A percentile compares a stretch with the other conserved stretches of the same genome.
Evolutionary conservation across 2,113 vertebrate species (phyloP).

Genomic region (Phaethon lepturus): DNA sequence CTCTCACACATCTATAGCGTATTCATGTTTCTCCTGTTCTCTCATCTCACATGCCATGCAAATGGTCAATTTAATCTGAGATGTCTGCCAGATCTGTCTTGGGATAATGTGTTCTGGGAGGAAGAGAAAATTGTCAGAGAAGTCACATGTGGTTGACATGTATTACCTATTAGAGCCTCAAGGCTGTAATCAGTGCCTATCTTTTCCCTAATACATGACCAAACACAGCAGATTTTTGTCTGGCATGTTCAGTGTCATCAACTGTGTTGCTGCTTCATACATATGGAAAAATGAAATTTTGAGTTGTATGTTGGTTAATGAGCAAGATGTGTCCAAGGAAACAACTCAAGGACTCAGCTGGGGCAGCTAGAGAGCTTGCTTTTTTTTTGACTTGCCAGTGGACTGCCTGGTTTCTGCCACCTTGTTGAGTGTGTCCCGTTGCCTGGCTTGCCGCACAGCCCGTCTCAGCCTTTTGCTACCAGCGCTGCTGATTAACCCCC

Average conservation of each 20-base stretch:
- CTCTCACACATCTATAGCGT: not conserved
- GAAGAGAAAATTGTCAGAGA: not conserved
- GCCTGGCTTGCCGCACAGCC: not conserved
- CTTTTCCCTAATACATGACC: not conserved
- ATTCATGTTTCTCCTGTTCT: not conserved
- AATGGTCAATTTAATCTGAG: not conserved
- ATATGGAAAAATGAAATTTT: not conserved
- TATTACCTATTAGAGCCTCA: not conserved
- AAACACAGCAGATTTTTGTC: not conserved
- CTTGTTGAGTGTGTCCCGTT: not conserved
- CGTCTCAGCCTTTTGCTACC: not conserved
- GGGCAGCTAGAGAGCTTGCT: not conserved
- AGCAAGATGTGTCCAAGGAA: not conserved
- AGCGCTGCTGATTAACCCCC: accelerated
- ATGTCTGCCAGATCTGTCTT: not conserved
- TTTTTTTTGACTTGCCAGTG: too few relatives aligned
- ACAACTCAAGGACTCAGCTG: not conserved
- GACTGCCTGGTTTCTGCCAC: not conserved
- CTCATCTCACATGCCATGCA: not conserved
- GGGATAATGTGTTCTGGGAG: not conserved
- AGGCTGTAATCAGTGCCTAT: not conserved
- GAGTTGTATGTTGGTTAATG: not conserved
- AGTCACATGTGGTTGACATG: not conserved
- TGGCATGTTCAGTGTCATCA: not conserved
- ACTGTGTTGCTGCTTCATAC: not conserved